phyloP scores from a whole-genome alignment of 2,797 vertebrate genomes.

The Malurus leucopterus region DNA sequence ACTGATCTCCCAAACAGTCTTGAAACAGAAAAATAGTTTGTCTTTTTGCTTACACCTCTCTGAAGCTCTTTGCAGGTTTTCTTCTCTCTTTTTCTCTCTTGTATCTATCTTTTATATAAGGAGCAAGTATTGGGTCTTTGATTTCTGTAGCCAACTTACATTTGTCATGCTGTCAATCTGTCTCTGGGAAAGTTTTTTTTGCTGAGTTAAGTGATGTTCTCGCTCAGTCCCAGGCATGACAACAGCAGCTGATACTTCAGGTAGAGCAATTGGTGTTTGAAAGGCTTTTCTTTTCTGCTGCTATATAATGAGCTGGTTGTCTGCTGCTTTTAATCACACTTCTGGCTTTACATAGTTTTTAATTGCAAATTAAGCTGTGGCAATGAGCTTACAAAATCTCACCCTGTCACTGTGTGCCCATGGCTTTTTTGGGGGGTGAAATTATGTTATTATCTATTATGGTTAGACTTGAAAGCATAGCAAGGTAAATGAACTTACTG shows the following conservation, averaged over 20 bases:
- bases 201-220: slow-evolving; percentile 1
- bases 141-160: background rate
- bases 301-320: slow-evolving; percentile 7
- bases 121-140: background rate
- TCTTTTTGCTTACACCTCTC: background rate
- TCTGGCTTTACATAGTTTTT: slow-evolving; percentile 24
- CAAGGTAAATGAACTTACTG: background rate
- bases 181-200: slow-evolving; percentile 39
- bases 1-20: background rate
- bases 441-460: background rate
- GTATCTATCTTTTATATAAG: background rate
- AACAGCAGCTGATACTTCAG: slow-evolving; percentile 29
- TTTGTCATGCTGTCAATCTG: slow-evolving; percentile 33
- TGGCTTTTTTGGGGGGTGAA: background rate
- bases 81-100: background rate
- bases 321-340: slow-evolving; percentile 15
- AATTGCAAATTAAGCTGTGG: slow-evolving; percentile 25
- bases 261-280: slow-evolving; percentile 28
- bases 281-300: slow-evolving; percentile 26
- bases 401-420: background rate
- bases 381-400: slow-evolving; percentile 4
- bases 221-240: slow-evolving; percentile 9
- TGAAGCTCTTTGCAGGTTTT: background rate
- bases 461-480: background rate
- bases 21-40: background rate